phyloP scores from a whole-genome alignment of 2,797 vertebrate species.

The Sebastes aleutianus region DNA sequence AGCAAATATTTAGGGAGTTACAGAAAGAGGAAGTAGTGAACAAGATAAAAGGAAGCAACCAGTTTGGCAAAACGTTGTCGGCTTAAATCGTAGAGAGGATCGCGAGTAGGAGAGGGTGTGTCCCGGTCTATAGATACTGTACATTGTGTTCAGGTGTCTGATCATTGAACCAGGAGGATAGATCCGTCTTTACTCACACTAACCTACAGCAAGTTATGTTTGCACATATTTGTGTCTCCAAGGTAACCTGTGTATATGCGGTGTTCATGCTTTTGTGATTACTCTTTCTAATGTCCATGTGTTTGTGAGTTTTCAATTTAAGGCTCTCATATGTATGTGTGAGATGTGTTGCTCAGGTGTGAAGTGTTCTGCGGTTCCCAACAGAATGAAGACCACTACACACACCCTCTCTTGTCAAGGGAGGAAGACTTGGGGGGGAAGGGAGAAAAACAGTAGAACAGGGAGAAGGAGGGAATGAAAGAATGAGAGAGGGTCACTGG shows the following conservation, averaged over 20 bases:
- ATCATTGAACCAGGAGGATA: not conserved
- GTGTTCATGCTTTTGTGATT: constrained; percentile 3
- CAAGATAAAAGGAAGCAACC: constrained; percentile 17
- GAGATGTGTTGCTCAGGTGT: constrained; percentile 69
- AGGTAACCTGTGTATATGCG: constrained; percentile 14
- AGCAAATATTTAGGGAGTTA: constrained; percentile 59
- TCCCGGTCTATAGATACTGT: not conserved
- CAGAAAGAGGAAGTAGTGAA: constrained; percentile 41
- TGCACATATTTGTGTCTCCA: not conserved
- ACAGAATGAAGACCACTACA: constrained; percentile 13
- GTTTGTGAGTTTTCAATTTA: constrained; percentile 47
- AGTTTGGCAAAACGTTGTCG: not conserved
- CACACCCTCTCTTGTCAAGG: constrained; percentile 10
- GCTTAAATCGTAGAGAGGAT: not conserved
- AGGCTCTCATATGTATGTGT: constrained; percentile 50
- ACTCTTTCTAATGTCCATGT: not conserved
- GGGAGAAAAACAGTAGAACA: not conserved
- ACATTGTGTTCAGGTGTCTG: not conserved
- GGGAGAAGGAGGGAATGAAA: not conserved
- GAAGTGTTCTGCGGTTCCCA: constrained; percentile 67
- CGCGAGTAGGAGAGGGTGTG: not conserved
- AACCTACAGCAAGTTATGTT: not conserved
- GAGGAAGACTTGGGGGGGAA: not conserved
- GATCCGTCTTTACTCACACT: not conserved
- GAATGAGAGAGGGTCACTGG: constrained; percentile 3